Evolutionary conservation across 2,797 vertebrate species (phyloP).

Genomic region (Muraenolepis orangiensis): DNA sequence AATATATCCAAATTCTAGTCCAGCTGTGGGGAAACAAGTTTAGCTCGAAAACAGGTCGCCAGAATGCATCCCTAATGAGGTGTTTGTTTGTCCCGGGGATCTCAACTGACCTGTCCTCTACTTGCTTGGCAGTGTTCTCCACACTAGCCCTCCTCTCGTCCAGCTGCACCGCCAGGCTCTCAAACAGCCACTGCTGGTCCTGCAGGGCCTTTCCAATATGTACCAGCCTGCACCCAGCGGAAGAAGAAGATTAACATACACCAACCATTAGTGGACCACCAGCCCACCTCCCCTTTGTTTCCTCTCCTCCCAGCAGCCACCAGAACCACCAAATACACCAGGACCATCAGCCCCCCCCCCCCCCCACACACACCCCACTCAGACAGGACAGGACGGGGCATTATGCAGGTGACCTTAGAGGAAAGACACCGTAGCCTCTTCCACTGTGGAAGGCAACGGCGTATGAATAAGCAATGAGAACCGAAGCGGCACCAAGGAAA

Average conservation of each 20-base stretch:
- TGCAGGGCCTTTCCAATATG: slow-evolving; percentile 76
- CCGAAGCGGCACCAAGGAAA: slow-evolving; percentile 53
- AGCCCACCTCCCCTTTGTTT: neutral
- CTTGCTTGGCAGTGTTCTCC: slow-evolving; percentile 78
- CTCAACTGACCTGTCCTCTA: slow-evolving; percentile 73
- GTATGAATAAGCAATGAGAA: slow-evolving; percentile 62
- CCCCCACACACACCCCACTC: slow-evolving; percentile 23
- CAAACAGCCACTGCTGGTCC: slow-evolving; percentile 79
- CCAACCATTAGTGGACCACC: neutral
- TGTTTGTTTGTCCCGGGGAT: slow-evolving; percentile 4
- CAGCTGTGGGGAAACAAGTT: slow-evolving; percentile 19
- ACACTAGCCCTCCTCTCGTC: slow-evolving; percentile 76
- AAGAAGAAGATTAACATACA: slow-evolving; percentile 1
- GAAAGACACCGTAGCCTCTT: slow-evolving; percentile 52
- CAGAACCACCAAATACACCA: neutral
- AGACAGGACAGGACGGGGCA: slow-evolving; percentile 34
- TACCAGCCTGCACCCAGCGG: slow-evolving; percentile 64
- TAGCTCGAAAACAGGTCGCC: neutral
- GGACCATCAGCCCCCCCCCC: neutral
- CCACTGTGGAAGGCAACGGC: slow-evolving; percentile 53
- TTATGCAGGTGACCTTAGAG: slow-evolving; percentile 66
- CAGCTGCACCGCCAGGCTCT: slow-evolving; percentile 74
- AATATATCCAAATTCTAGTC: slow-evolving; percentile 22
- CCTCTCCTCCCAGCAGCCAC: neutral
- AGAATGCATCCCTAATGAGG: neutral